phyloP scores from a whole-genome alignment of 2,797 vertebrate genomes.

The Lemur catta region DNA sequence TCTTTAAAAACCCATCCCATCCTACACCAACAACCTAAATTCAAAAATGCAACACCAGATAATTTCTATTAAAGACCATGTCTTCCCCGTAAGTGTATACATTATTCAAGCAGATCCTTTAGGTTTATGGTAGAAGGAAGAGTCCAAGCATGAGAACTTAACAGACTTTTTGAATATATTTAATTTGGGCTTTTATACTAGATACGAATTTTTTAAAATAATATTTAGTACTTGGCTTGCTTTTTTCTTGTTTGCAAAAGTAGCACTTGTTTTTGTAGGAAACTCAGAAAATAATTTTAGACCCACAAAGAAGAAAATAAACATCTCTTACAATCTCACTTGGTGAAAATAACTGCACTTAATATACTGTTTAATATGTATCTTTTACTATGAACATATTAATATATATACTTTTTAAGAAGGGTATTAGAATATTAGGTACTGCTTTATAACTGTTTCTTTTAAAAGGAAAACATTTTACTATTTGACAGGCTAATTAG shows the following conservation, averaged over 20 bases:
- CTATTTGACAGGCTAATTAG: neutral
- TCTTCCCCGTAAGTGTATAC: neutral
- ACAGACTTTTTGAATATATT: neutral
- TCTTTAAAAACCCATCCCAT: neutral
- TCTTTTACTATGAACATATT: neutral
- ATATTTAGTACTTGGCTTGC: neutral
- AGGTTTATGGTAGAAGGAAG: neutral
- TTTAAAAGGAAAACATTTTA: neutral
- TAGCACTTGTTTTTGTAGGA: neutral
- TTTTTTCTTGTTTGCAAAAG: constrained; percentile 3
- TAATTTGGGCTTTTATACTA: neutral
- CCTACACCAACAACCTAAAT: neutral
- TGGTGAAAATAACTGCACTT: constrained; percentile 8
- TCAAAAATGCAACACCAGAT: neutral
- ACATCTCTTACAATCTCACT: neutral
- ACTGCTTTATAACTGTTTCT: constrained; percentile 21
- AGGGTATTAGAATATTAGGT: neutral
- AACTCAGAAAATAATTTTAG: constrained; percentile 34
- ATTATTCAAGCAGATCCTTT: neutral
- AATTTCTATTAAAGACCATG: neutral
- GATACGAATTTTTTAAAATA: constrained; percentile 4
- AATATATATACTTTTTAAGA: neutral
- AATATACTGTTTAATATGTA: neutral
- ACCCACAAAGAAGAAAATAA: constrained; percentile 33
- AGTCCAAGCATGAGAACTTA: neutral